Conservation (phyloP, 2,888 invertebrate genomes). For the Epicampocera succincta region DNA sequence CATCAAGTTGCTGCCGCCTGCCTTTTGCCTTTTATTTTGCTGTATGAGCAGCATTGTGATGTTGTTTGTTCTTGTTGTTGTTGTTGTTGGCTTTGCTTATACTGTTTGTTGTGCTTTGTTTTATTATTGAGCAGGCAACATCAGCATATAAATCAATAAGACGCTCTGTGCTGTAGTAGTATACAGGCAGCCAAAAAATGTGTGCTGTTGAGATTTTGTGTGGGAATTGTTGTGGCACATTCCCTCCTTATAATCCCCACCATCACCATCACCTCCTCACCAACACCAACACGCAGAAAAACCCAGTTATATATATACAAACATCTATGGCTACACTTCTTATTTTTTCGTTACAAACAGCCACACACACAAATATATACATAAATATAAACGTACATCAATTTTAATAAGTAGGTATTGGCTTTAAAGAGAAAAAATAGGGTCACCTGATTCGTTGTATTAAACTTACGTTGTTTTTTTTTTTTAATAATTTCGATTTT, state of each 20-base stretch:
- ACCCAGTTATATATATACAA: conserved; percentile 12
- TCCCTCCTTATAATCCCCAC: conserved; percentile 51
- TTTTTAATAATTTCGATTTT: too few species aligned
- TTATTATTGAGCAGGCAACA: conserved; percentile 64
- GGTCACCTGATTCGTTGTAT: too few species aligned
- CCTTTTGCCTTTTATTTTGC: conserved; percentile 36
- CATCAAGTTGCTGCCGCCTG: conserved; percentile 47
- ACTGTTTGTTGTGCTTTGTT: conserved; percentile 34
- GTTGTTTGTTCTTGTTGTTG: too few species aligned
- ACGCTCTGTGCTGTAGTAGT: conserved; percentile 74
- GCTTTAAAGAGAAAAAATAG: too few species aligned
- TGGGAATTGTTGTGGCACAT: conserved; percentile 75
- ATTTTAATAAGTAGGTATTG: too few species aligned
- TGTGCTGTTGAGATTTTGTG: conserved; percentile 76
- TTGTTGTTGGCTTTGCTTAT: conserved; percentile 11
- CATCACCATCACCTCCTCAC: conserved; percentile 33
- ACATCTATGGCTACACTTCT: conserved; percentile 6
- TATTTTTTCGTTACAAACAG: neutral
- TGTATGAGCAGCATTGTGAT: conserved; percentile 21
- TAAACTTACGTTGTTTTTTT: too few species aligned
- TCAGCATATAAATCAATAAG: conserved; percentile 79
- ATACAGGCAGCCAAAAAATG: conserved; percentile 58
- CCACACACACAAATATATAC: neutral
- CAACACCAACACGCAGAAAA: conserved; percentile 23
- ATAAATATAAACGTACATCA: too few species aligned